Evolutionary conservation across 2,797 vertebrate species (phyloP), one percentile per base, ranked within the genome.

Genomic region (Valencia hispanica): DNA sequence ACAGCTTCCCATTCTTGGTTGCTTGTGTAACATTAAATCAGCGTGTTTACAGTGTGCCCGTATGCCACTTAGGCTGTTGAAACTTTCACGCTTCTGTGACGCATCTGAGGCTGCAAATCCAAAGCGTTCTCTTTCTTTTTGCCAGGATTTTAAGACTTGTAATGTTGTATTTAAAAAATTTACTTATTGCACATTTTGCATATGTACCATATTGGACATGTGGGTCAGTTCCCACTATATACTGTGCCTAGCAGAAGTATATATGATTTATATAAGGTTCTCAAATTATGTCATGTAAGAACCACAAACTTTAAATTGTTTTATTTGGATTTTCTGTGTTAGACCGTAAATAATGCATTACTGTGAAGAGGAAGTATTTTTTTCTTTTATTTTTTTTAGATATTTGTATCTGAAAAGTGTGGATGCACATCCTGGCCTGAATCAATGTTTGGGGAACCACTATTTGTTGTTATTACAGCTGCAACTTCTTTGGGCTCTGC

Each of bases 161-260:
- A 82, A 88, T 81, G 79, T 84, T 79, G 82, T 86, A 76, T 88
- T 88, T 92, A 90, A 88, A 90, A 80, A 53, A 92, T 79, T 70
- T 83, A 88, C 83, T 91, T 89, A 82, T 85, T 85, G 87, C 86
- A 89, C 84, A 85, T 74, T 92, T 92, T 88, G 83, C 80, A 92
- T 92, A 89, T 94, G 91, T 91, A 92, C 91, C 78, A 92, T 91
- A 91, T 45, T 72, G 81, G 80, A 88, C 73, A 80, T 77, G 18
- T 78, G 88, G 81, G 78, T 86, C 68, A 89, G 87, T 90, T 92
- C 87, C 90, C 70, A 87, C 75, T 92, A 25, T n/a, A 66, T n/a
- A 22, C 82, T 83, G 80, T 82, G 81, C 70, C 68, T 83, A 75
- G 70, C 53, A 84, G 72, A 45, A 82, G 65, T 66, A 66, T 66